A percentile compares a stretch with the other conserved stretches of the same genome.
phyloP scores from a whole-genome alignment of 2,888 invertebrate genomes.

The Lutraria lutraria region DNA sequence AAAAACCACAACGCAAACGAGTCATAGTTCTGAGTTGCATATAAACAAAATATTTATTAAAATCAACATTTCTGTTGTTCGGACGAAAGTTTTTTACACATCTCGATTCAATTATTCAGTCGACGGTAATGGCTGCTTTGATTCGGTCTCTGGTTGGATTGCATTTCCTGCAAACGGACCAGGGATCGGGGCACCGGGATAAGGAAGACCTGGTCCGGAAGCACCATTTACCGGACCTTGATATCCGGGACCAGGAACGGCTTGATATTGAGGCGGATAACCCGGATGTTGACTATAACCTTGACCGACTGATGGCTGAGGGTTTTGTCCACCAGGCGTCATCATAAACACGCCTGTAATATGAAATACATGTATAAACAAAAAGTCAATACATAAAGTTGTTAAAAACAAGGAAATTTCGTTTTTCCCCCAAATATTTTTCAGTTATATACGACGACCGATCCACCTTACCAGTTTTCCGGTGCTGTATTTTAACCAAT shows the following conservation, averaged over 20 bases:
- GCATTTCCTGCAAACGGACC: not conserved
- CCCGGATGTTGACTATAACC: not conserved
- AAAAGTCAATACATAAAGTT: not conserved
- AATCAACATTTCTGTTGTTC: too few species aligned
- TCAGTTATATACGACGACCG: too few species aligned
- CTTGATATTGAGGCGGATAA: slow-evolving; percentile 7
- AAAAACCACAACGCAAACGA: too few species aligned
- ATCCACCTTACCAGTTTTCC: too few species aligned
- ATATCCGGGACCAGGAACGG: not conserved
- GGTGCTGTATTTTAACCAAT: too few species aligned
- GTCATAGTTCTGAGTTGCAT: too few species aligned
- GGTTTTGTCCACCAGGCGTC: not conserved
- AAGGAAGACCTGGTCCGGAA: not conserved
- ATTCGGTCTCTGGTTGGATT: slow-evolving; percentile 1
- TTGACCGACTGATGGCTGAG: not conserved
- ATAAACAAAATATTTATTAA: too few species aligned
- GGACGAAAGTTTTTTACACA: not conserved
- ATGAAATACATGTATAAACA: not conserved
- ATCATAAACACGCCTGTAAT: slow-evolving; percentile 6
- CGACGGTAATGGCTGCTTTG: slow-evolving; percentile 27
- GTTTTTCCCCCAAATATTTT: too few species aligned
- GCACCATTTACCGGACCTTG: not conserved
- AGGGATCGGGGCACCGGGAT: not conserved
- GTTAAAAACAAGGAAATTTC: not conserved
- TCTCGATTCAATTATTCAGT: not conserved